Evolutionary conservation across 92 coral and sea anemone species (phyloP).

Genomic region (Palythoa heliodiscus): DNA sequence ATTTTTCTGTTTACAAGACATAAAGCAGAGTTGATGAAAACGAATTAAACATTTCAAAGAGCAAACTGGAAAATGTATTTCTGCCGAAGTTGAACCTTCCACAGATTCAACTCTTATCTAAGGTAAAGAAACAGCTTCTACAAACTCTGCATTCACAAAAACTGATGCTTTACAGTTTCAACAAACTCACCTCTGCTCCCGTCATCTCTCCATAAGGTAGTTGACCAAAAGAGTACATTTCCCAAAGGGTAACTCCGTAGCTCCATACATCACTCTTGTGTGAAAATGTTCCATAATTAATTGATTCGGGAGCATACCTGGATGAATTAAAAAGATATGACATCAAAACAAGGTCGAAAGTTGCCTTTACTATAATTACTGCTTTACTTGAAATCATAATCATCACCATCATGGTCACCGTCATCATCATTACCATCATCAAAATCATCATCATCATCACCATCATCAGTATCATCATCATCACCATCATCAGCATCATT

Average conservation of each 20-base stretch:
- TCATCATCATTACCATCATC: no score
- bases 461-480: no score
- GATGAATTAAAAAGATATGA: neutral
- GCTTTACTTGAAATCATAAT: neutral
- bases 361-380: neutral
- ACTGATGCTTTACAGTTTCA: neutral
- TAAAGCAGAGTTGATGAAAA: no score
- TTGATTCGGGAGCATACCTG: constrained; percentile 99
- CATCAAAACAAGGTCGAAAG: neutral
- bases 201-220: constrained; percentile 98
- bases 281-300: constrained; percentile 97
- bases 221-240: constrained; percentile 99
- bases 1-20: no score
- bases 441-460: no score
- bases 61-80: no score
- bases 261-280: constrained; percentile 99
- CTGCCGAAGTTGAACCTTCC: no score
- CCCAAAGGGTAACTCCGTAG: constrained; percentile 98
- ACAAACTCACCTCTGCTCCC: constrained; percentile 88
- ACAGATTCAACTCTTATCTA: no score
- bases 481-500: no score
- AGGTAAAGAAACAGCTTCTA: no score
- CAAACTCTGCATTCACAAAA: neutral
- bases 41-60: no score
- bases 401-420: no score